These are phyloP conservation scores for Cheumatopsyche charites DNA, from an alignment of 1,140 invertebrate genomes.

Conservation along the genomic window DNA sequence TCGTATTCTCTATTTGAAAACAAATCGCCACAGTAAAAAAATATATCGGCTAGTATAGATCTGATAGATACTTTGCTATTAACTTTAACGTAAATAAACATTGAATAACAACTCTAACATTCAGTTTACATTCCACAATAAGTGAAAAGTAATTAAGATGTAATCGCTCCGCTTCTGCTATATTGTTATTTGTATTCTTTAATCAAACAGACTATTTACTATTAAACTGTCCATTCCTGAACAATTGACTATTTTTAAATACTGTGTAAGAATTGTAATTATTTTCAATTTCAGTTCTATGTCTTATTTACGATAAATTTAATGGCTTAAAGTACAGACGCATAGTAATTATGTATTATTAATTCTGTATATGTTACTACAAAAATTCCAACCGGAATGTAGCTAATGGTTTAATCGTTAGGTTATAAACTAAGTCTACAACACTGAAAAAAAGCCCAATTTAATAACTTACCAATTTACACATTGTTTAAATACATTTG, in stretches of 20 bases:
- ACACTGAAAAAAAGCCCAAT: too few relatives aligned
- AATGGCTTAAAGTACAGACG: conserved; percentile 28
- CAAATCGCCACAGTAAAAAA: conserved; percentile 1
- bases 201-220: neutral
- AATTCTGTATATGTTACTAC: conserved; percentile 23
- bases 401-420: conserved; percentile 32
- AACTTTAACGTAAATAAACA: conserved; percentile 37
- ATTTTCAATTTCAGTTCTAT: neutral
- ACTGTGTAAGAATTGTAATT: neutral
- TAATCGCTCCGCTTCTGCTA: neutral
- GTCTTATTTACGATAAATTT: conserved; percentile 37
- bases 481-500: too few relatives aligned
- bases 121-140: conserved; percentile 21
- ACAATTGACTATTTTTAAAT: conserved; percentile 10
- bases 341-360: conserved; percentile 20
- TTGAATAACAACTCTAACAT: neutral
- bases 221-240: neutral
- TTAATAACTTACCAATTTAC: neutral
- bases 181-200: too few relatives aligned
- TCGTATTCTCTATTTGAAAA: conserved; percentile 6
- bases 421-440: too few relatives aligned
- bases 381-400: conserved; percentile 21
- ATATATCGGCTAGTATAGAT: conserved; percentile 23
- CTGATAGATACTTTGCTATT: conserved; percentile 36
- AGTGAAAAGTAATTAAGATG: neutral